Evolutionary conservation across 2,113 vertebrate genomes (phyloP).

Genomic region (Hyperopisus bebe): DNA sequence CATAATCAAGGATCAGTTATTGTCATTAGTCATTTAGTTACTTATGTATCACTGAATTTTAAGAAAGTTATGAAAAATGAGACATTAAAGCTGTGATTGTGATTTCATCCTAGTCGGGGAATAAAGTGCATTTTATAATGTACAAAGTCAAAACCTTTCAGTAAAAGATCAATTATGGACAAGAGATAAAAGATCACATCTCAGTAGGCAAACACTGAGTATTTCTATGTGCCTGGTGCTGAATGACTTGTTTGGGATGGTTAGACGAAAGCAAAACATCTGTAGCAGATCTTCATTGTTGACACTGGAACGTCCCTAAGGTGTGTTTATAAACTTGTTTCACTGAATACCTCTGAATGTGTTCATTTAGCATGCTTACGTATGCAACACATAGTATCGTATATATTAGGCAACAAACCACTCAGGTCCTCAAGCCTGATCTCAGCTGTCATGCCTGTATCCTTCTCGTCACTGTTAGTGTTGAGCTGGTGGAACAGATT

Average conservation of each 20-base stretch:
- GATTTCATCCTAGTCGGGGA: neutral
- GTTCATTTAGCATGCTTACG: neutral
- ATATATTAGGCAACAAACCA: neutral
- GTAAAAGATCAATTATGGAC: neutral
- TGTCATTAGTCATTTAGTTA: neutral
- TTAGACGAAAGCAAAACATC: neutral
- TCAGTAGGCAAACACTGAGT: neutral
- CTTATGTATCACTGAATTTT: neutral
- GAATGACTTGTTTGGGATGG: neutral
- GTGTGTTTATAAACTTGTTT: neutral
- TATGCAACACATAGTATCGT: neutral
- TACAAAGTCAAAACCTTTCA: neutral
- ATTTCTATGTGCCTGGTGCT: neutral
- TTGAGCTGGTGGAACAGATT: neutral
- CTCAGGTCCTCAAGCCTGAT: neutral
- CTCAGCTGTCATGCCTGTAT: neutral
- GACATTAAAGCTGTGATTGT: neutral
- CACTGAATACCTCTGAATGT: neutral
- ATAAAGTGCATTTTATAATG: neutral
- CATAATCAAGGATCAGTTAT: neutral
- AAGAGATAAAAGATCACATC: neutral
- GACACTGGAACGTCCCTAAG: conserved; percentile 12
- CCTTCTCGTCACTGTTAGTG: neutral
- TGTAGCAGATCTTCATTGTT: neutral
- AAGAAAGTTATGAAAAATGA: neutral